These are phyloP conservation scores for Beroe ovata DNA, from an alignment of 37 sponge, comb jelly and placozoan genomes.

Conservation along the genomic window DNA sequence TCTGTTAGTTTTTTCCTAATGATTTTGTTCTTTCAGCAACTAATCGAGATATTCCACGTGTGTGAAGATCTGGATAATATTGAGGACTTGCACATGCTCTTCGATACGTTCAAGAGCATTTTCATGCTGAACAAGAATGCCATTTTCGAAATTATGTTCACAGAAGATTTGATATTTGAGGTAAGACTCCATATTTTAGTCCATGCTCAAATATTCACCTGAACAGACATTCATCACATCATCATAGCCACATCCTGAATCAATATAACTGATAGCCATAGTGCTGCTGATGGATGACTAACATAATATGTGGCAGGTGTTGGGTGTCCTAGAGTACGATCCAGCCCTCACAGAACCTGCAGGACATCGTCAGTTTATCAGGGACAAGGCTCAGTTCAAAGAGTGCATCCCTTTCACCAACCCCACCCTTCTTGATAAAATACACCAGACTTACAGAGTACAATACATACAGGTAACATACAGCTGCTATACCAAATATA, in stretches of 20 bases:
- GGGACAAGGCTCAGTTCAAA: constrained; percentile 74
- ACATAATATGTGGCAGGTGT: no score
- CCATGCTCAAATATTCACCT: no score
- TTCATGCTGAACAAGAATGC: constrained; percentile 83
- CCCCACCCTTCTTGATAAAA: constrained; percentile 78
- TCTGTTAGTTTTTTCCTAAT: no score
- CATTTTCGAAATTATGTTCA: constrained; percentile 75
- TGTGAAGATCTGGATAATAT: constrained; percentile 93
- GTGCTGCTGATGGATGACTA: no score
- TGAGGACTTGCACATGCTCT: constrained; percentile 82
- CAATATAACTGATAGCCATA: no score
- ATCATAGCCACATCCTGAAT: no score
- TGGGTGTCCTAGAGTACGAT: constrained; percentile 92
- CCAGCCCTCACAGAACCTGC: constrained; percentile 74
- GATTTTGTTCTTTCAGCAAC: constrained; percentile 72
- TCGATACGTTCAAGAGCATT: constrained; percentile 82
- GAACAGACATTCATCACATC: no score
- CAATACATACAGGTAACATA: constrained; percentile 80
- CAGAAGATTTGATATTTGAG: constrained; percentile 76
- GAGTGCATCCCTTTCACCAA: constrained; percentile 87
- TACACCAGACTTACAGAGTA: constrained; percentile 82
- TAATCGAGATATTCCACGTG: constrained; percentile 91
- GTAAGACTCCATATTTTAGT: no score
- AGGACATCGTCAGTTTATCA: constrained; percentile 82
- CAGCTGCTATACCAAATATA: no score